Percentiles rank a stretch among this genome's conserved stretches.
Evolutionary conservation across 2,888 invertebrate genomes (phyloP).

Genomic region (Amiota mariae): DNA sequence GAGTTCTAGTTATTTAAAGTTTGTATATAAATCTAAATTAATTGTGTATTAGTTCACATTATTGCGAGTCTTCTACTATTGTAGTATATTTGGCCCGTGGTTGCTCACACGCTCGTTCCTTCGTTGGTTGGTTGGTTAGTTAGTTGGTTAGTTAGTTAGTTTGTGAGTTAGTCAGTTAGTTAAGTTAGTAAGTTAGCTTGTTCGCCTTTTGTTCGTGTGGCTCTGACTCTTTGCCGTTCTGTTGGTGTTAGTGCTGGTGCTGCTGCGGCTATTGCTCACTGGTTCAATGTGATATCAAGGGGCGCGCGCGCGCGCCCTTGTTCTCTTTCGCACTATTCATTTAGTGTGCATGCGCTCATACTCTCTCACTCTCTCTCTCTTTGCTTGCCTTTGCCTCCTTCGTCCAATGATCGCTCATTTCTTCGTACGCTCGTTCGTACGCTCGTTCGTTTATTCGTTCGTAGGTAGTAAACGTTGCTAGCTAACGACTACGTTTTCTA

Average conservation of each 20-base stretch:
- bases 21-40: no score
- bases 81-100: not conserved
- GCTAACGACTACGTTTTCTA: conserved; percentile 12
- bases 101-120: not conserved
- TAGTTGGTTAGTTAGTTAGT: not conserved
- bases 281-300: no score
- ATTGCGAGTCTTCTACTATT: not conserved
- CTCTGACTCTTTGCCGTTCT: conserved; percentile 24
- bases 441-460: not conserved
- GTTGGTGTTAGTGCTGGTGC: conserved; percentile 5
- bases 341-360: no score
- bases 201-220: conserved; percentile 21
- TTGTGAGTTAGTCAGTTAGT: conserved; percentile 42
- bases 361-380: no score
- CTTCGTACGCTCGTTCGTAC: not conserved
- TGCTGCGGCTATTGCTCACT: not conserved
- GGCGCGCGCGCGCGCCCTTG: no score
- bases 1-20: no score
- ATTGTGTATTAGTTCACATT: not conserved
- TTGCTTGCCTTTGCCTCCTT: not conserved
- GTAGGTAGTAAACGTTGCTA: not conserved
- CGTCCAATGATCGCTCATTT: conserved; percentile 26
- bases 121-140: not conserved
- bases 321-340: no score
- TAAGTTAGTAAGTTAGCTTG: conserved; percentile 30